Conservation (phyloP, 2,113 vertebrate species). For the Chaenocephalus aceratus region DNA sequence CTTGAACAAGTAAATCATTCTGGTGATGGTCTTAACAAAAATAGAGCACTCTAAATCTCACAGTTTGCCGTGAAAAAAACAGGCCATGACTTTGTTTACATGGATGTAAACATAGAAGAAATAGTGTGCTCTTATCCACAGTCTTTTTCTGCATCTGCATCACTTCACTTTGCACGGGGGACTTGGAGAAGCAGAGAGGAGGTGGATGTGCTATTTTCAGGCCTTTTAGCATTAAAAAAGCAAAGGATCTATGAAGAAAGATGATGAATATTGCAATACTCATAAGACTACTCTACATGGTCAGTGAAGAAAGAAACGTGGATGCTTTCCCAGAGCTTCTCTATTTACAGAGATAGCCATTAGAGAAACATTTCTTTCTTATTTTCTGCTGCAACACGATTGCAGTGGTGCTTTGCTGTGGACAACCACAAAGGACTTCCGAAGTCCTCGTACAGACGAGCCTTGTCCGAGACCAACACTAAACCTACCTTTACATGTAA, state of each 20-base stretch:
- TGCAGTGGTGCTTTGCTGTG: slow-evolving; percentile 5
- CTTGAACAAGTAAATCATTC: slow-evolving; percentile 34
- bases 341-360: slow-evolving; percentile 41
- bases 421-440: not conserved
- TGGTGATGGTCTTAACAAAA: slow-evolving; percentile 16
- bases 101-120: slow-evolving; percentile 29
- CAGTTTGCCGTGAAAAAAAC: slow-evolving; percentile 16
- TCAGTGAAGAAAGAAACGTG: slow-evolving; percentile 55
- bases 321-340: slow-evolving; percentile 26
- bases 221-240: slow-evolving; percentile 69
- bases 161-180: slow-evolving; percentile 23
- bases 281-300: slow-evolving; percentile 40
- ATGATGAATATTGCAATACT: slow-evolving; percentile 70
- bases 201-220: slow-evolving; percentile 49
- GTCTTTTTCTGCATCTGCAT: slow-evolving; percentile 31
- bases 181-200: slow-evolving; percentile 6
- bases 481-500: not conserved
- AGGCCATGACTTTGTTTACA: slow-evolving; percentile 2
- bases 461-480: not conserved
- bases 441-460: not conserved
- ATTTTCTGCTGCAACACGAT: slow-evolving; percentile 11
- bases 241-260: slow-evolving; percentile 40
- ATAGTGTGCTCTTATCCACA: slow-evolving; percentile 24
- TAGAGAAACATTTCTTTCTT: not conserved
- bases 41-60: slow-evolving; percentile 25